Percentiles rank a stretch among this genome's conserved stretches.
Evolutionary conservation across 1,140 invertebrate species (phyloP).

Genomic region (Fragariocoptes setiger): DNA sequence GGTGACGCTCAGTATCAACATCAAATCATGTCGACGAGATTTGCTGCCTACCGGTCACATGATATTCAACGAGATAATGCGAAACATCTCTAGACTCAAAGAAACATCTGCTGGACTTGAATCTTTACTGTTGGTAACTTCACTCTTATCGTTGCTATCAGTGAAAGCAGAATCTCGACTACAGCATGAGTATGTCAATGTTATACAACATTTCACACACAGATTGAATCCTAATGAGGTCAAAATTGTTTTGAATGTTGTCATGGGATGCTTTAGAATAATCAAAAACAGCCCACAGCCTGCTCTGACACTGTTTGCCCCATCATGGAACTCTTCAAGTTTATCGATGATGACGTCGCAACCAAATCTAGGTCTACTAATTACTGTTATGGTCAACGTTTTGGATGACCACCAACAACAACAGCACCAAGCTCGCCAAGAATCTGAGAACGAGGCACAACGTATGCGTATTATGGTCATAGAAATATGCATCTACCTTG

Average conservation of each 20-base stretch:
- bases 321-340: not conserved
- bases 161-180: not conserved
- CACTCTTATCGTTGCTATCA: not conserved
- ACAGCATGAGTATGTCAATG: not conserved
- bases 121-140: not conserved
- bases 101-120: not conserved
- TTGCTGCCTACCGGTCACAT: not conserved
- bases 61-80: not conserved
- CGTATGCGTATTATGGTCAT: too few species aligned
- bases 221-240: not conserved
- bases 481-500: not conserved
- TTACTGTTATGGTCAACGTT: not conserved
- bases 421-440: not conserved
- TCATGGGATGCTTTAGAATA: not conserved
- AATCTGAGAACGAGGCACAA: too few species aligned
- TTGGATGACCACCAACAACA: not conserved
- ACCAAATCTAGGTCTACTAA: not conserved
- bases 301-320: not conserved
- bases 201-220: not conserved
- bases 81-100: not conserved
- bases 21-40: not conserved
- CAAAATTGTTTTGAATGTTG: not conserved
- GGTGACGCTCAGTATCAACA: not conserved
- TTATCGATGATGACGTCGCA: not conserved
- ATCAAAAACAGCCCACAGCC: not conserved